Percentiles rank a stretch among this genome's conserved stretches.
These are phyloP conservation scores for Poeciliopsis turneri DNA, from an alignment of 2,797 vertebrate species.

Conservation along the genomic window DNA sequence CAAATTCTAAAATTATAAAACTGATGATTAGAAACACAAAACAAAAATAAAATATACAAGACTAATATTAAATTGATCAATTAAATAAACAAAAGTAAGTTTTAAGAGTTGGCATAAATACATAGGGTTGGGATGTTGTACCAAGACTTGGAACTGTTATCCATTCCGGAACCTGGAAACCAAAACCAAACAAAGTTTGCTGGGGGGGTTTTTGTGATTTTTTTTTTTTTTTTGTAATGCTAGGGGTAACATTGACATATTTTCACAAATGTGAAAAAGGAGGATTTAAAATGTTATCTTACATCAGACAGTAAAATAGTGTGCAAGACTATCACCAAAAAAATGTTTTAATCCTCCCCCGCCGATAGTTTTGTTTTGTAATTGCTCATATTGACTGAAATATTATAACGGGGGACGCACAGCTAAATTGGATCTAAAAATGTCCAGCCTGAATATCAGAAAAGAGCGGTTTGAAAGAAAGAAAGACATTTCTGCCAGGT, in stretches of 20 bases:
- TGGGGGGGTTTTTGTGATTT: too few species aligned
- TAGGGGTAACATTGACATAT: background rate
- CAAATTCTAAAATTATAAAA: background rate
- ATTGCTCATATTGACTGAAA: background rate
- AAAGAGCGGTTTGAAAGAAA: background rate
- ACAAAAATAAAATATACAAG: background rate
- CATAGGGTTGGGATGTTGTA: background rate
- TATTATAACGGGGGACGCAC: background rate
- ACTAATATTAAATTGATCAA: background rate
- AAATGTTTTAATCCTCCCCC: background rate
- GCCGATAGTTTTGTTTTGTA: background rate
- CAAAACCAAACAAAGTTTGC: background rate
- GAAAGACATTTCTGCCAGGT: slow-evolving; percentile 61
- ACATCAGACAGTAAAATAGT: background rate
- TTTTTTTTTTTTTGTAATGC: background rate
- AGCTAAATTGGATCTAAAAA: background rate
- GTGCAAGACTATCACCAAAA: background rate
- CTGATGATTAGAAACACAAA: background rate
- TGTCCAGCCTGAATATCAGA: background rate
- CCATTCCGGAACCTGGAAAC: background rate
- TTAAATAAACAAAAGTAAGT: background rate
- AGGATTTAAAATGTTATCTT: background rate
- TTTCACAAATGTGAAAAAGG: background rate
- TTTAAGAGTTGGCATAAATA: background rate
- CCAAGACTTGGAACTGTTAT: background rate